These are phyloP conservation scores for Mya arenaria DNA, from an alignment of 1,140 invertebrate species.

Conservation along the genomic window DNA sequence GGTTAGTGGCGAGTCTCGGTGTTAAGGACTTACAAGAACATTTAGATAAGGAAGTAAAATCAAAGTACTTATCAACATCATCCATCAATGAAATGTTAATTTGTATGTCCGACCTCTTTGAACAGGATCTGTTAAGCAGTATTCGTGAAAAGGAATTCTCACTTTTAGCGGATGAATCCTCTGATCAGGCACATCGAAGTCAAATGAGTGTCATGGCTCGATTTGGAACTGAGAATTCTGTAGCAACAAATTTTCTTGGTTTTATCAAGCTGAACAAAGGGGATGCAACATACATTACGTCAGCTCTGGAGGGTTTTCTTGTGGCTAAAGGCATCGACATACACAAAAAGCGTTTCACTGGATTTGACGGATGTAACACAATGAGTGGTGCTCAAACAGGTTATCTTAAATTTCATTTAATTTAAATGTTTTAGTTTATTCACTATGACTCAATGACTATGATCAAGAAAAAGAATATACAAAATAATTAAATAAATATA, in stretches of 20 bases:
- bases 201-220: conserved; percentile 21
- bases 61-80: conserved; percentile 27
- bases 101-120: background rate
- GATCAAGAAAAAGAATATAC: background rate
- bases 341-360: background rate
- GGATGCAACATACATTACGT: conserved; percentile 5
- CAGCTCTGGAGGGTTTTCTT: conserved; percentile 9
- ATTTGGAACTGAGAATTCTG: background rate
- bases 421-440: background rate
- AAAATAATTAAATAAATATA: background rate
- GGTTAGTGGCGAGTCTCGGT: conserved; percentile 28
- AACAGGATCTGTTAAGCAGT: background rate
- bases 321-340: conserved; percentile 9
- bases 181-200: conserved; percentile 13
- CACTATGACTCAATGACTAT: background rate
- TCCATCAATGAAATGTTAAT: conserved; percentile 4
- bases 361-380: conserved; percentile 30
- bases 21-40: conserved; percentile 15
- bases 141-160: background rate
- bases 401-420: background rate
- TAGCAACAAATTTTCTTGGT: conserved; percentile 15
- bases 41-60: background rate
- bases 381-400: conserved; percentile 36
- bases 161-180: conserved; percentile 30
- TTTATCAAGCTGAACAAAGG: conserved; percentile 17